Evolutionary conservation across 2,888 invertebrate genomes (phyloP), one percentile per base, ranked within the genome.

Genomic region (Phortica magna): DNA sequence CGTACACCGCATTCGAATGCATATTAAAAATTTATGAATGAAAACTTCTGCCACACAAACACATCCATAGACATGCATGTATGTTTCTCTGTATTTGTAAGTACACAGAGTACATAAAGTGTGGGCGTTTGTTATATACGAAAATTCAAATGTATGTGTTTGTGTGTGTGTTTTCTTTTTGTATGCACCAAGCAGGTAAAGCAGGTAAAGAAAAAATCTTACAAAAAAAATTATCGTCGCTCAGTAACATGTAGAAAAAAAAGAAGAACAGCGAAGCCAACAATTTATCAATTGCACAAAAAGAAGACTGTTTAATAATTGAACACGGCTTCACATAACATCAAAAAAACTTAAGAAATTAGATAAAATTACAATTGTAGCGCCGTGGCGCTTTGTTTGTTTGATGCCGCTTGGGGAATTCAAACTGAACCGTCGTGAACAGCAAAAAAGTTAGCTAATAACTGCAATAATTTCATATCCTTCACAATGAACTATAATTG

Each of bases 21-120:
- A 19, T 19, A 74, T 87, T 81, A 83, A 85, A 87, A 83, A 84
- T 85, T 83, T 80, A 84, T 85, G 82, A 85, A 84, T 84, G 81
- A 82, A 82, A 80, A 80, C 77, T 83, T 78, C 76, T 22, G 19
- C 64, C 22, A 57, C 17, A 39, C 39, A n/a, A 41, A 57, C 39
- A 57, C n/a, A 55, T 48, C 67, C 43, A 17, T n/a, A 68, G 12
- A 68, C 39, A 75, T 43, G 22, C 14, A 55, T 14, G 64, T 65
- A 39, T 65, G 48, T 48, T n/a, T n/a, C n/a, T n/a, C 48, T 72
- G 43, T 70, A 53, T 57, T 42, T 64, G 72, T 53, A n/a, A 17
- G 61, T 70, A 74, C 65, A 31, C 31, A 31, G 53, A 64, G 14
- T 68, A 22, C 14, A 68, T 75, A n/a, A 19, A 48, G n/a, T 55